phyloP scores from a whole-genome alignment of 2,113 vertebrate species.

The Oryzias celebensis region DNA sequence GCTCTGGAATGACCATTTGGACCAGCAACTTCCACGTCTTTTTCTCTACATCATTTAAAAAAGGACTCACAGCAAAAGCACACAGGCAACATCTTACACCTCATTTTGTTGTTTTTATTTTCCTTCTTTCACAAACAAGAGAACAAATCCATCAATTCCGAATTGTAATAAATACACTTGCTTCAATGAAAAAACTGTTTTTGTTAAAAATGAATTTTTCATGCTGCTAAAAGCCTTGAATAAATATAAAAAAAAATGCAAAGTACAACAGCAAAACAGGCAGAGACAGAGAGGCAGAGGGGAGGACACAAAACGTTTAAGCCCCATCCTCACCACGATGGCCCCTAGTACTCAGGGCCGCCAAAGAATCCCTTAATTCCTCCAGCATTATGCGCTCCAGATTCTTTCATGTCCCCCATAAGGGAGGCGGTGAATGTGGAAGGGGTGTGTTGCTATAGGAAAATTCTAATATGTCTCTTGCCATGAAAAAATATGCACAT shows the following conservation, averaged over 20 bases:
- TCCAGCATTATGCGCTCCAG: conserved; percentile 94
- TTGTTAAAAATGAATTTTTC: conserved; percentile 61
- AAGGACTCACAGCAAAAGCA: background rate
- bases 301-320: conserved; percentile 83
- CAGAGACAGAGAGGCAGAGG: conserved; percentile 48
- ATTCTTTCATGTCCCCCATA: conserved; percentile 92
- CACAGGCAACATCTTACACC: conserved; percentile 3
- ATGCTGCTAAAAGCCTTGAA: conserved; percentile 60
- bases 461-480: conserved; percentile 92
- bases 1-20: no score
- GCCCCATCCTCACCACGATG: conserved; percentile 88
- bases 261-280: conserved; percentile 40
- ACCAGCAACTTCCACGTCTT: background rate
- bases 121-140: conserved; percentile 22
- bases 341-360: conserved; percentile 86
- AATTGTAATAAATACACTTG: conserved; percentile 40
- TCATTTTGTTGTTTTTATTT: background rate
- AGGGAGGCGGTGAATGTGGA: conserved; percentile 62
- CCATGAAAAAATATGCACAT: conserved; percentile 99
- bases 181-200: conserved; percentile 54
- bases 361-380: conserved; percentile 92
- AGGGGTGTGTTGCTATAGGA: conserved; percentile 80
- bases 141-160: conserved; percentile 26
- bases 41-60: background rate
- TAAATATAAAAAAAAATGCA: conserved; percentile 57